A percentile compares a stretch with the other conserved stretches of the same genome.
Conservation (phyloP, 1,140 invertebrate species). For the Hypsibius dujardini region DNA sequence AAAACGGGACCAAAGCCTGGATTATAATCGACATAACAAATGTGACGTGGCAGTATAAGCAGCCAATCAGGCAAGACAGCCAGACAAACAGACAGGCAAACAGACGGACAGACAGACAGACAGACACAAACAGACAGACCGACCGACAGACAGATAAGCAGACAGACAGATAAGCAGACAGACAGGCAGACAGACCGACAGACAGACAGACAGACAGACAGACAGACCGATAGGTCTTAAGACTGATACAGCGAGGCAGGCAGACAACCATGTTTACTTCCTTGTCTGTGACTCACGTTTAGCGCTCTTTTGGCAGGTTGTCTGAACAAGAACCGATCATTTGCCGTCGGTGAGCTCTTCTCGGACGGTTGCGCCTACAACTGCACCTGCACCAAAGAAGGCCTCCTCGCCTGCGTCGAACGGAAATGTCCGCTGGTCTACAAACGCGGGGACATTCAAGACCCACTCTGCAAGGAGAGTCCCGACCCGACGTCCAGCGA, state of each 20-base stretch:
- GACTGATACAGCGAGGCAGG: too few species aligned
- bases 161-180: not conserved
- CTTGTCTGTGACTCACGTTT: not conserved
- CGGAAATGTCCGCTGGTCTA: constrained; percentile 3
- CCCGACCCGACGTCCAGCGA: not conserved
- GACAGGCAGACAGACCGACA: not conserved
- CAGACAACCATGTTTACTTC: too few species aligned
- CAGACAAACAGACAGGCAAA: too few species aligned
- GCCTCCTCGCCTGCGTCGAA: constrained; percentile 7
- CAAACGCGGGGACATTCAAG: not conserved
- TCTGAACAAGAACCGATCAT: not conserved
- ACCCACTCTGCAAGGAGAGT: constrained; percentile 11
- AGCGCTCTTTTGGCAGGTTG: constrained; percentile 8
- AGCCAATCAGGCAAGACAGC: too few species aligned
- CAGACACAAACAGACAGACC: too few species aligned
- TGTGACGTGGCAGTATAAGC: too few species aligned
- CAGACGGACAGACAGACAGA: too few species aligned
- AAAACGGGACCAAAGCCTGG: too few species aligned
- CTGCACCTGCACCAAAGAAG: constrained; percentile 6
- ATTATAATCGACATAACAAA: too few species aligned
- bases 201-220: not conserved
- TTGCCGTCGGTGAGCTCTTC: not conserved
- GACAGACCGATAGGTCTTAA: not conserved
- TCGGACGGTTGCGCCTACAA: constrained; percentile 8
- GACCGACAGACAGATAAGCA: too few species aligned